Conservation (phyloP, 2,888 invertebrate genomes). For the Carpatolechia fugitivella region DNA sequence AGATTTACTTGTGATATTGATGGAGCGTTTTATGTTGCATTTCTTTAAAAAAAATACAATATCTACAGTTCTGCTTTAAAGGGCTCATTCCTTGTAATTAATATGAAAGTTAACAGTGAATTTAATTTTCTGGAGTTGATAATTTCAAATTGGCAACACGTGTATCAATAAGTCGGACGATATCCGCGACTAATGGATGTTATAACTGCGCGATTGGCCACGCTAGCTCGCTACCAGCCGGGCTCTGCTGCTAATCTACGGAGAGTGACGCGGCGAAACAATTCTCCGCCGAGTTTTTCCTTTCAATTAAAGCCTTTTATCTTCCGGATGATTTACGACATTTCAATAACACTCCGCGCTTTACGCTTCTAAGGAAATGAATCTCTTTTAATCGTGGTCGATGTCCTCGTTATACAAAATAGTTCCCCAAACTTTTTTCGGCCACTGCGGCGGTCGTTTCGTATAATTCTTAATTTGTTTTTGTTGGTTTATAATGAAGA, state of each 20-base stretch:
- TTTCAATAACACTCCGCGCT: constrained; percentile 39
- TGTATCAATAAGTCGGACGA: constrained; percentile 37
- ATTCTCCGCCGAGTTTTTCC: constrained; percentile 59
- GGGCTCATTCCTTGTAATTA: no score
- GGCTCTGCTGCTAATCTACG: constrained; percentile 54
- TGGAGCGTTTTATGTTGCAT: no score
- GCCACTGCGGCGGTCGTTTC: constrained; percentile 34
- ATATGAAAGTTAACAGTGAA: no score
- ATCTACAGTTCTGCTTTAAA: no score
- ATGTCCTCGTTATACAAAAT: constrained; percentile 27
- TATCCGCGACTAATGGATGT: constrained; percentile 59
- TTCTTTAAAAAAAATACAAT: no score
- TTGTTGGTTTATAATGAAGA: constrained; percentile 64
- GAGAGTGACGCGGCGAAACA: constrained; percentile 64
- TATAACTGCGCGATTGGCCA: constrained; percentile 62
- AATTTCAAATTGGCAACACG: not conserved
- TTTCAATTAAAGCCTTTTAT: constrained; percentile 70
- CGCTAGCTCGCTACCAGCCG: constrained; percentile 31
- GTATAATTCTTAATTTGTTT: constrained; percentile 52
- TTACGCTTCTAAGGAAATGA: constrained; percentile 31
- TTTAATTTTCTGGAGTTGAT: no score
- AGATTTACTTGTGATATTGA: no score
- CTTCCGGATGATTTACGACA: constrained; percentile 62
- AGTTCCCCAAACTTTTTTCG: constrained; percentile 35
- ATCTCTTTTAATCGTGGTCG: constrained; percentile 37